phyloP scores from a whole-genome alignment of 2,113 vertebrate species.

The Nansenia antarctica region DNA sequence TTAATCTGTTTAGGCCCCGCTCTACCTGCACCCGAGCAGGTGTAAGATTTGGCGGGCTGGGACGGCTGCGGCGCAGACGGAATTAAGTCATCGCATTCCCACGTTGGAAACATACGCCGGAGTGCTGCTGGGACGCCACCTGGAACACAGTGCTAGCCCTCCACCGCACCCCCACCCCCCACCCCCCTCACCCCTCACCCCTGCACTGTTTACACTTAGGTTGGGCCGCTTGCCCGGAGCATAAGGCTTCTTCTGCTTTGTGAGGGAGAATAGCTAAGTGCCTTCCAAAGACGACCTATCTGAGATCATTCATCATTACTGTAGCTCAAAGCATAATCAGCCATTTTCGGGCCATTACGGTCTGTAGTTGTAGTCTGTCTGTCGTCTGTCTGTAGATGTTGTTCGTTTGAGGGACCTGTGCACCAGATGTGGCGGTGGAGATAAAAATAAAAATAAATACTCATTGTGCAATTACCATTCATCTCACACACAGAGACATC shows the following conservation, averaged over 20 bases:
- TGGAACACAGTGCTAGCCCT: too few relatives aligned
- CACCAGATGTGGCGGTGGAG: not conserved
- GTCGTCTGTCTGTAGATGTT: too few relatives aligned
- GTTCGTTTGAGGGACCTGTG: too few relatives aligned
- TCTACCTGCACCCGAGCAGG: slow-evolving; percentile 12
- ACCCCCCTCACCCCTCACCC: not conserved
- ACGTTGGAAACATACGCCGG: slow-evolving; percentile 21
- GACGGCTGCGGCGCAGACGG: not conserved
- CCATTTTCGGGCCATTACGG: too few relatives aligned
- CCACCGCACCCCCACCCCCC: not conserved
- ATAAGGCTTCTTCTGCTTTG: not conserved
- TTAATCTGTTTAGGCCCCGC: slow-evolving; percentile 30
- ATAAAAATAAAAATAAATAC: too few relatives aligned
- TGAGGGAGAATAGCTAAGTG: not conserved
- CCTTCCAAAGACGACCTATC: not conserved
- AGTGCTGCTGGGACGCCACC: slow-evolving; percentile 28
- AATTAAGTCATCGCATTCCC: not conserved
- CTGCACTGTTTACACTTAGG: slow-evolving; percentile 14
- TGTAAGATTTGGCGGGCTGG: slow-evolving; percentile 17
- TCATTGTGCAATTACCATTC: too few relatives aligned
- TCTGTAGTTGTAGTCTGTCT: not conserved
- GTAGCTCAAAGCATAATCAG: not conserved
- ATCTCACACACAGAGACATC: not conserved
- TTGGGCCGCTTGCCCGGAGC: slow-evolving; percentile 24
- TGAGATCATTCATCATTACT: not conserved